Base-by-base conservation (phyloP, 2,888 invertebrate genomes). In the Aelia acuminata region DNA sequence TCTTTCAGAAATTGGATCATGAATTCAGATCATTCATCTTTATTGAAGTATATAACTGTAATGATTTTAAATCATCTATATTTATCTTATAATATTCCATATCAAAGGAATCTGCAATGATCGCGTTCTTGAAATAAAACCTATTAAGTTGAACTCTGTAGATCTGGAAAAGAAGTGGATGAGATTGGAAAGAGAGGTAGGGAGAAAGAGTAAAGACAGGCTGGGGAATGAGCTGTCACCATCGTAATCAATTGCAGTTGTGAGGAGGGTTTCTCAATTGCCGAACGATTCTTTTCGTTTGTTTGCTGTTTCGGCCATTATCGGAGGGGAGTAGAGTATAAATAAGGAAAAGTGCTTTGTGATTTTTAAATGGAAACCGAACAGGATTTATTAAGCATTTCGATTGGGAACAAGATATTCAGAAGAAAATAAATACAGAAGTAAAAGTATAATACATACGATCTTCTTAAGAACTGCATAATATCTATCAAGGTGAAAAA, bases 201-300 rank as follows among this genome's bases (percentile, higher is more conserved):
- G n/a, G 53, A 50, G 57, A 15, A 15, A 57, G 26, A 57, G 57
- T 26, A 57, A 57, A 57, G 57, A 57, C 57, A 57, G 13, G 57
- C 13, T 26, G 57, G n/a, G 57, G 57, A 57, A 57, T 57, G 57
- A 57, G 57, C 57, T 57, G 57, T 57, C 57, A 57, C 57, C 57
- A 31, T 57, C 57, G 3, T 26, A 57, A 57, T 57, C 57, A 57
- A 57, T 57, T 57, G 57, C 57, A 57, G 4, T 57, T 57, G 20
- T 57, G 57, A 57, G 26, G 26, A 26, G 26, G 57, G 57, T 57
- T 57, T 57, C 57, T 57, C 57, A 10, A 26, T 57, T 57, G 26
- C 26, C 13, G 26, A 31, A n/a, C 13, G 26, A 57, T 57, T 57
- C 13, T 13, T 57, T 57, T 57, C 53, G 22, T 50, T 57, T 57